A percentile compares a stretch with the other conserved stretches of the same genome.
These are phyloP conservation scores for Galeruca laticollis DNA, from an alignment of 2,888 invertebrate species.

Conservation along the genomic window DNA sequence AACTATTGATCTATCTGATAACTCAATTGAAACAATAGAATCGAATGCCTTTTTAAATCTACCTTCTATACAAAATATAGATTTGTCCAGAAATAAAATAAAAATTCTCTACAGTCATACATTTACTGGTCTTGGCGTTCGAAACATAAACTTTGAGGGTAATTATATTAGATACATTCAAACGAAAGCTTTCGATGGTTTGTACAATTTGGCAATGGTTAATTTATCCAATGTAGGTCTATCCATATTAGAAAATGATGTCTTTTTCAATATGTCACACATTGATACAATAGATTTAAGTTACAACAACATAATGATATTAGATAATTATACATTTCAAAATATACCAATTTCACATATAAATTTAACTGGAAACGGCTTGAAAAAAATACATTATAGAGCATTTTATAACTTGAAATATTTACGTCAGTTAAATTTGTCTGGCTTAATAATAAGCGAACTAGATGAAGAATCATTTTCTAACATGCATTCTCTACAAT, in stretches of 20 bases:
- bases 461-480: conserved; percentile 19
- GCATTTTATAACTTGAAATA: conserved; percentile 27
- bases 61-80: neutral
- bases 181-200: conserved; percentile 11
- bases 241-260: conserved; percentile 19
- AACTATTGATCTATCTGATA: conserved; percentile 9
- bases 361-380: conserved; percentile 20
- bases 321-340: conserved; percentile 24
- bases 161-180: conserved; percentile 12
- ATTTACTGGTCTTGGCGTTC: neutral
- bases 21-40: conserved; percentile 3
- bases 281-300: conserved; percentile 30
- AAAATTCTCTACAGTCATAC: conserved; percentile 3
- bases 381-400: conserved; percentile 12
- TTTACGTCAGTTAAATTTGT: conserved; percentile 20
- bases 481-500: conserved; percentile 2
- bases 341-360: conserved; percentile 14
- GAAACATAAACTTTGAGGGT: conserved; percentile 5
- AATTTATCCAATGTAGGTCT: conserved; percentile 21
- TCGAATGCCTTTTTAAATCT: conserved; percentile 6
- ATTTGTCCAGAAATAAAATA: conserved; percentile 17
- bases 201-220: neutral
- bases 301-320: conserved; percentile 19
- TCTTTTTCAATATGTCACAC: conserved; percentile 10
- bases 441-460: conserved; percentile 6